Evolutionary conservation across 1,140 invertebrate species (phyloP), one percentile per base, ranked within the genome.

Genomic region (Drosophila pseudoananassae): DNA sequence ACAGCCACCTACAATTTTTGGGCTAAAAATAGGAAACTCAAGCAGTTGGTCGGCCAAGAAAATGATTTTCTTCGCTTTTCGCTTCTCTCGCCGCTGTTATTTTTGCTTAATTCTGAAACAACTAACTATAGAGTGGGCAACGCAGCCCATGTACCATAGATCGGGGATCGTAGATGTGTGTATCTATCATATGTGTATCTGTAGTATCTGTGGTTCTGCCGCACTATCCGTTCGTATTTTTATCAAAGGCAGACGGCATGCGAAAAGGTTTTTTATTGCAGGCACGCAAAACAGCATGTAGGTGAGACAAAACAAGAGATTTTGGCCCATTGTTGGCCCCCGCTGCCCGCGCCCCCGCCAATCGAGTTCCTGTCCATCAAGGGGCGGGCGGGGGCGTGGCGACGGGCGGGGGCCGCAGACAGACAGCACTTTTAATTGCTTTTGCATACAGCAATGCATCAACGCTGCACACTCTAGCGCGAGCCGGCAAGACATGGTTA

Each of bases 341-440:
- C 31, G 43, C 63, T 17, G 61, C 9, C 56, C 29, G 27, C 53
- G 6, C 29, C 75, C 52, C 63, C 55, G 20, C 45, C 69, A 64
- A 73, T 78, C 45, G 49, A 61, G 60, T 70, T 65, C 63, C 45
- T 40, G n/a, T 65, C 45, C 45, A 63, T 63, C 61, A 49, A 23
- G 43, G 45, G 56, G 45, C 20, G 20, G 20, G 20, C 20, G 20
- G 4, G 15, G 7, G 14, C 14, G 38, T 43, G 38, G 25, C 25
- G 25, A 27, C 0, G 40, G 50, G 31, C 20, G 25, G 51, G 27
- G 63, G 53, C 61, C 59, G 69, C 75, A 78, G 82, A 87, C 88
- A 88, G 83, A 90, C 87, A 87, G 87, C 89, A 76, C 57, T 90
- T 87, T 90, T 90, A 90, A 90, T 90, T 90, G 87, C 87, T 89